These are phyloP conservation scores for Pantherophis vulpinus DNA, from an alignment of 2,797 vertebrate species.

Conservation along the genomic window DNA sequence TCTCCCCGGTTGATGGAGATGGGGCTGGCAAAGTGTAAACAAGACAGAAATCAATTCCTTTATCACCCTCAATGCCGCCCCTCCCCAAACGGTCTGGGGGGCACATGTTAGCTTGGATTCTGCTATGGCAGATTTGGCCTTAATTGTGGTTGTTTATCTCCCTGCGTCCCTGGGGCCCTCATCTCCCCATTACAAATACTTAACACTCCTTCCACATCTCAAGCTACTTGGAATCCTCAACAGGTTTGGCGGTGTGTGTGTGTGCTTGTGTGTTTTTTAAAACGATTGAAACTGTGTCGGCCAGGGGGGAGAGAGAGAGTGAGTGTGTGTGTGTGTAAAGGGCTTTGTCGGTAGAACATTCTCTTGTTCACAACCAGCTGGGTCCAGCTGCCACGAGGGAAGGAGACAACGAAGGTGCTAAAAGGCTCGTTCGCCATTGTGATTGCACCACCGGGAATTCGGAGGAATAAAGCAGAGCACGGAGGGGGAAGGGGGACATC, in stretches of 20 bases:
- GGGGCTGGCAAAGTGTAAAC: constrained; percentile 88
- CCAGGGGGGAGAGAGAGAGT: constrained; percentile 25
- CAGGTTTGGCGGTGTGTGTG: constrained; percentile 73
- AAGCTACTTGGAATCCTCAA: constrained; percentile 79
- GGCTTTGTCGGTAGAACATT: constrained; percentile 82
- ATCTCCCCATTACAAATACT: constrained; percentile 81
- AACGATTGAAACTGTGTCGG: constrained; percentile 73
- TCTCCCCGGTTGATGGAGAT: constrained; percentile 69
- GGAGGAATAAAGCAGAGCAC: constrained; percentile 59
- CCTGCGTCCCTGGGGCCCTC: constrained; percentile 73
- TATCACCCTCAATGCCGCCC: constrained; percentile 80
- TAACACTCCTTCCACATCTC: constrained; percentile 83
- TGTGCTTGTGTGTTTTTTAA: constrained; percentile 63
- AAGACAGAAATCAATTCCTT: constrained; percentile 92
- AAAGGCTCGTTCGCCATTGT: constrained; percentile 89
- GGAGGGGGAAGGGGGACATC: constrained; percentile 54
- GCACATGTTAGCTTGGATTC: constrained; percentile 86
- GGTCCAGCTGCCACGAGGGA: constrained; percentile 82
- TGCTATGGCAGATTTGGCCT: constrained; percentile 78
- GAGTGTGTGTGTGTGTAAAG: constrained; percentile 66
- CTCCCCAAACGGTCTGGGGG: constrained; percentile 72
- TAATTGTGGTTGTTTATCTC: constrained; percentile 82
- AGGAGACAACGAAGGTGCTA: constrained; percentile 88
- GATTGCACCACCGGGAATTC: constrained; percentile 75
- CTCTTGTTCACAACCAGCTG: constrained; percentile 83